Evolutionary conservation across 2,888 invertebrate genomes (phyloP).

Genomic region (Iselma pallidipennis): DNA sequence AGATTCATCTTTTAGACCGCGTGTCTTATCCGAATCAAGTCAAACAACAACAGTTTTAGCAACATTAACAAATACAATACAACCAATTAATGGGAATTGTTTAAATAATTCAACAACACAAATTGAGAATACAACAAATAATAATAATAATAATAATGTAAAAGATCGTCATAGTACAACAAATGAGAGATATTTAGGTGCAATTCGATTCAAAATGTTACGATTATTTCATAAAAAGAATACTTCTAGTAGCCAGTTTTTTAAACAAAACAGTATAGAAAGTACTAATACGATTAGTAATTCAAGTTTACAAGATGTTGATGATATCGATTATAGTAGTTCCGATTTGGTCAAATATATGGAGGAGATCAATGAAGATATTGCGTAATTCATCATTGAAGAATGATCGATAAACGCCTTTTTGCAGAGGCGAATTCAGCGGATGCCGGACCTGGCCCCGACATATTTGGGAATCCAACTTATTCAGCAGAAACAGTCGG

Average conservation of each 20-base stretch:
- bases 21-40: not conserved
- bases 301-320: slow-evolving; percentile 74
- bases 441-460: too few species aligned
- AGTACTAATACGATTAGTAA: slow-evolving; percentile 65
- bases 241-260: slow-evolving; percentile 3
- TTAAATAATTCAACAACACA: not conserved
- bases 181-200: not conserved
- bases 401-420: too few species aligned
- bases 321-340: slow-evolving; percentile 68
- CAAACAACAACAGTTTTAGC: slow-evolving; percentile 1
- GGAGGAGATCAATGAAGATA: slow-evolving; percentile 64
- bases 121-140: not conserved
- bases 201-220: slow-evolving; percentile 28
- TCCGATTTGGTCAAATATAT: slow-evolving; percentile 71
- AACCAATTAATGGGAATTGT: not conserved
- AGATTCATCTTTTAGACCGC: slow-evolving; percentile 1
- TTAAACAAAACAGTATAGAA: slow-evolving; percentile 13
- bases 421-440: too few species aligned
- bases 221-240: slow-evolving; percentile 9
- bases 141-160: not conserved
- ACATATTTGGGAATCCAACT: too few species aligned
- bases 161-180: not conserved
- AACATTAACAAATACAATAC: not conserved
- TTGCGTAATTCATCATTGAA: slow-evolving; percentile 9
- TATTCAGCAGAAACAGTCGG: too few species aligned